These are phyloP conservation scores for Tamandua tetradactyla DNA, from an alignment of 2,797 vertebrate genomes.

Conservation along the genomic window DNA sequence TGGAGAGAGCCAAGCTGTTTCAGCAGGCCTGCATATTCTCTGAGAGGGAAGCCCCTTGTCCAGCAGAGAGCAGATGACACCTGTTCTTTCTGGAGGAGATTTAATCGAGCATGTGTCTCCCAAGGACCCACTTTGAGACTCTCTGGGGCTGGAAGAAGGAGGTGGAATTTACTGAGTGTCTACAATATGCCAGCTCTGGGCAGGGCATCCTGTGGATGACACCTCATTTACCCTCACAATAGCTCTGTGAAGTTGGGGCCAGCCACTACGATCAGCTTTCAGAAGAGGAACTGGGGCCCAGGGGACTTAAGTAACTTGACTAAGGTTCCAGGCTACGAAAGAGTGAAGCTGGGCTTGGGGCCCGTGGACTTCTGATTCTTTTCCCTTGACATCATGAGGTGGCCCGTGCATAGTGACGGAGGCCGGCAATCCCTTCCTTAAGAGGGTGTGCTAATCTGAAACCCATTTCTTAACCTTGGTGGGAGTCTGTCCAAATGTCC, in stretches of 20 bases:
- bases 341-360: neutral
- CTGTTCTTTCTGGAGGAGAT: neutral
- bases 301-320: neutral
- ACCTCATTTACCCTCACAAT: neutral
- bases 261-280: neutral
- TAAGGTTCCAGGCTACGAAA: neutral
- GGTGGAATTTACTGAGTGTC: neutral
- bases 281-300: neutral
- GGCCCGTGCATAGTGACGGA: neutral
- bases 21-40: neutral
- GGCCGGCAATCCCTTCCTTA: neutral
- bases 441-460: neutral
- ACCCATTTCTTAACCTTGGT: neutral
- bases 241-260: neutral
- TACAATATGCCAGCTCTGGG: neutral
- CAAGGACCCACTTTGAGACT: neutral
- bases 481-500: neutral
- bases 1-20: neutral
- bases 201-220: rapidly evolving
- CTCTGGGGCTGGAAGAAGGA: neutral
- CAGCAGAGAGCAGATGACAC: neutral
- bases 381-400: rapidly evolving
- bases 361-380: neutral
- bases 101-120: neutral
- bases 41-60: neutral